Base-by-base conservation (phyloP, 1,140 invertebrate species). In the Psilanteris sp. region DNA sequence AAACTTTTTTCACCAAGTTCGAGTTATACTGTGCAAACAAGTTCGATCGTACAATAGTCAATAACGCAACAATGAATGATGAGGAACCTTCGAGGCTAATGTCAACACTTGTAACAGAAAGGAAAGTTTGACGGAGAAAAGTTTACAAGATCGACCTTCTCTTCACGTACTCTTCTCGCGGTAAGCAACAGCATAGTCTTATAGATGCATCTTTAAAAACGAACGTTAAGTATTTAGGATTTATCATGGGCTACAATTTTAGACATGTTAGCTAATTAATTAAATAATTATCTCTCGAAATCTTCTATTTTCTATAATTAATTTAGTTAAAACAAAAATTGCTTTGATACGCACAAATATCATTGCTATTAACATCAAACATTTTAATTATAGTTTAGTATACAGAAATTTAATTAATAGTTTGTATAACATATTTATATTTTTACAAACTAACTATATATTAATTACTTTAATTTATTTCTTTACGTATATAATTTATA, bases 241-340 rank as follows among this genome's bases (percentile, higher is more conserved):
- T 44, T 54, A 48, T 61, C 55, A 44, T 16, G 29, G 29, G 39
- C 62, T 57, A 72, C 48, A 22, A 62, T 55, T 46, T 46, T 48
- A 10, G 57, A 55, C 67, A 54, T 71, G 67, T 71, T 55, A 39
- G 48, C 46, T 71, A 71, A 71, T 71, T 71, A 71, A 71, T 46
- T 71, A 55, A 62, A 71, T 71, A 71, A 71, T 71, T 71, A 48
- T 71, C 67, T 62, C 62, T 54, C 48, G 55, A 15, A 39, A 20
- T 71, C 31, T 15, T 37, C 46, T n/a, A 37, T 62, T 24, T 71
- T 39, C 67, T n/a, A 16, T 46, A 54, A 62, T 71, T 71, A 71
- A 52, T 55, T 54, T 62, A 71, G 34, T 62, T 37, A 11, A 15
- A 46, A 22, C 18, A 24, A 55, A 9, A 61, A 71, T 14, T 52